Evolutionary conservation across 1,140 invertebrate genomes (phyloP), one percentile per base, ranked within the genome.

Genomic region (Tigriopus japonicus): DNA sequence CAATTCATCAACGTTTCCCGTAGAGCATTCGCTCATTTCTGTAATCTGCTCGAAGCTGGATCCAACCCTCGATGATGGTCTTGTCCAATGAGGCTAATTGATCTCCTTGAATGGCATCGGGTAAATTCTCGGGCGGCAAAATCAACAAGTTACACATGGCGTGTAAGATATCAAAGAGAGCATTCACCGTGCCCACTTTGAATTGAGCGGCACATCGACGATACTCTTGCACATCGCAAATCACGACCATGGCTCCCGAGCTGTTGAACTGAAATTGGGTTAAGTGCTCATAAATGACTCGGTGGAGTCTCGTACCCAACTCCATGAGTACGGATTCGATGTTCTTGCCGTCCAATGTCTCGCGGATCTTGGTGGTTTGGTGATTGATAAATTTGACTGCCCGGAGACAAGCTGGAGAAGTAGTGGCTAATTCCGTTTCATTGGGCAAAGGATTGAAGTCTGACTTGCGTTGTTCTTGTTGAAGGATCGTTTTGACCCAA

Each of bases 241-340:
- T 94, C 1, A 87, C 87, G 70, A 91, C 84, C 87, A 98, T 95
- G 1, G 91, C 93, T 60, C 91, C 85, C 85, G 68, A 60, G 17
- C 87, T 88, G 74, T 91, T 96, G 68, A 94, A 98, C 68, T 91
- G 87, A 77, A 89, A 97, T 66, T 89, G 86, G 65, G 87, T 82
- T 43, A 98, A 74, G 74, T 98, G 94, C 66, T 96, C 91, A 67
- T 91, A 92, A 58, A 98, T 85, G n/a, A 91, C 82, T 61, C 90
- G 75, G 72, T 98, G 93, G 63, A 98, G 81, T 53, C 90, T 75
- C 19, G 85, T 80, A 0, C 93, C 93, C 1, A 98, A 74, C 72
- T 98, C 94, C 21, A 83, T 81, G 13, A 94, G 73, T 5, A 94
- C 81, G 23, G 81, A 81, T 66, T 85, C 83, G 17, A 91, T 77